Conservation (phyloP, 37 sponge, comb jelly and placozoan species). For the Lycopodina hypogea region DNA sequence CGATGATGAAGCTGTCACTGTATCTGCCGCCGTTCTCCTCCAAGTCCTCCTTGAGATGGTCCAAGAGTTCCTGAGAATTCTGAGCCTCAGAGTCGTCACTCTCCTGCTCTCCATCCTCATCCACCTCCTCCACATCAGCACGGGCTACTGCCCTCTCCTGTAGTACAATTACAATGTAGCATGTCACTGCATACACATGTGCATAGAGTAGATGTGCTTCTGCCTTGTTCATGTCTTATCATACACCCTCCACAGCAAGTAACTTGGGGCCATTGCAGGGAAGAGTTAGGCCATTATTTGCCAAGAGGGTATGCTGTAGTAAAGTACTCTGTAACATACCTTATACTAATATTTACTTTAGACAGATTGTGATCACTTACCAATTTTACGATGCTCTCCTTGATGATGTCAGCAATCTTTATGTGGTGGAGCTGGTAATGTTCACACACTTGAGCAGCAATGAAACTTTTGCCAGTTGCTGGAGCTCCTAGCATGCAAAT, state of each 20-base stretch:
- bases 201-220: neutral
- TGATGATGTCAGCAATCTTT: slow-evolving; percentile 80
- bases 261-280: no score
- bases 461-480: slow-evolving; percentile 75
- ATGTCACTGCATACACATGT: neutral
- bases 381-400: slow-evolving; percentile 65
- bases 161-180: neutral
- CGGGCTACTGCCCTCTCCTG: slow-evolving; percentile 40
- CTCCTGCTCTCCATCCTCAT: slow-evolving; percentile 73
- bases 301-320: no score
- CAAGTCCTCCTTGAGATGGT: slow-evolving; percentile 73
- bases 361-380: no score
- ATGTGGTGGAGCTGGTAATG: slow-evolving; percentile 94
- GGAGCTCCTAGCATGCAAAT: slow-evolving; percentile 90
- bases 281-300: no score
- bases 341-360: no score
- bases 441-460: slow-evolving; percentile 71
- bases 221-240: no score
- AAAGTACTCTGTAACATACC: no score
- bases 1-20: slow-evolving; percentile 74
- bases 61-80: slow-evolving; percentile 75
- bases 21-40: slow-evolving; percentile 81
- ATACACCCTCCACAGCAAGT: no score
- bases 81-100: slow-evolving; percentile 82
- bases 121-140: slow-evolving; percentile 29